A percentile compares a stretch with the other conserved stretches of the same genome.
Evolutionary conservation across 2,888 invertebrate species (phyloP).

Genomic region (Dasysyrphus albostriatus): DNA sequence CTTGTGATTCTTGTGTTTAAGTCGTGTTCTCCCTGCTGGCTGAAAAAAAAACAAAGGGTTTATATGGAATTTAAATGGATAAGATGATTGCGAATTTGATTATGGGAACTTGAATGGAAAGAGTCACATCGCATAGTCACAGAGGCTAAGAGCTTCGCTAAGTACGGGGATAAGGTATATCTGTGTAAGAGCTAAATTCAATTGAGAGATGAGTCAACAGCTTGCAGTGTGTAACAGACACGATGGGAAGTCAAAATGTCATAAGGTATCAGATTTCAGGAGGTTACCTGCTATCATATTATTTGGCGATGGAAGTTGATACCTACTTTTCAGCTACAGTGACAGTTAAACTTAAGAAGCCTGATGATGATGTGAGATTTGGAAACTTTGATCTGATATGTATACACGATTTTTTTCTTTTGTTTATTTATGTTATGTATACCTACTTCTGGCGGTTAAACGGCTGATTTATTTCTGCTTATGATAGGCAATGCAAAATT

Average conservation of each 20-base stretch:
- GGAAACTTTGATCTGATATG: constrained; percentile 54
- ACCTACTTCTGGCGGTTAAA: constrained; percentile 55
- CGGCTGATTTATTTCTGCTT: constrained; percentile 44
- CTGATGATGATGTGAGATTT: constrained; percentile 67
- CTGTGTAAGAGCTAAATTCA: constrained; percentile 60
- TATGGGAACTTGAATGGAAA: constrained; percentile 43
- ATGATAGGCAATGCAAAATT: constrained; percentile 60
- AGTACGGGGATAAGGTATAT: constrained; percentile 27
- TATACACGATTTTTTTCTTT: constrained; percentile 14
- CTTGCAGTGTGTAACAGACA: constrained; percentile 14
- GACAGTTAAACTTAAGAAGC: constrained; percentile 16
- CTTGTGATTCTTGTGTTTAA: constrained; percentile 46
- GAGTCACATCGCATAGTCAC: constrained; percentile 15
- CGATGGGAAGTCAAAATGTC: constrained; percentile 65
- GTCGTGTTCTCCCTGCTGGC: constrained; percentile 1
- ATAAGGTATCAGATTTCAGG: constrained; percentile 66
- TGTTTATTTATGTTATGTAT: constrained; percentile 57
- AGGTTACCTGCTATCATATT: constrained; percentile 27
- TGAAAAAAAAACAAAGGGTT: constrained; percentile 32
- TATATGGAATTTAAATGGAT: constrained; percentile 58
- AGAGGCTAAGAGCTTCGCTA: constrained; percentile 56
- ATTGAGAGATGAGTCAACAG: constrained; percentile 65
- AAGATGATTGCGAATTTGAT: constrained; percentile 69
- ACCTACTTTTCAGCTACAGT: constrained; percentile 19
- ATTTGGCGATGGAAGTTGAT: constrained; percentile 26